Conservation (phyloP, 2,797 vertebrate species). For the Crenichthys baileyi region DNA sequence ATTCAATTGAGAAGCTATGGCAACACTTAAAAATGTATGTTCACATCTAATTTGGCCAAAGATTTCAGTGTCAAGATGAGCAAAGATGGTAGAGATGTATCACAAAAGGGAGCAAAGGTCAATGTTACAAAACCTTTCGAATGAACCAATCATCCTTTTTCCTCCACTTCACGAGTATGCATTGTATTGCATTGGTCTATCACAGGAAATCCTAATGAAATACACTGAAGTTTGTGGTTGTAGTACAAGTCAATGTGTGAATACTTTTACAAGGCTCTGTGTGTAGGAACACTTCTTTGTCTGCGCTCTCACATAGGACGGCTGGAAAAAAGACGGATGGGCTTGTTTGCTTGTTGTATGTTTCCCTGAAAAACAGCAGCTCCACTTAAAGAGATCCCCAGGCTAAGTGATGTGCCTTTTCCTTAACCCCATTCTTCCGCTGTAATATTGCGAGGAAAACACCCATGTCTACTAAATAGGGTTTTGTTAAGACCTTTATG, state of each 20-base stretch:
- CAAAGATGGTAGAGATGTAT: too few relatives aligned
- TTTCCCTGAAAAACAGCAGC: constrained; percentile 3
- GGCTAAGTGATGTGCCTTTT: constrained; percentile 34
- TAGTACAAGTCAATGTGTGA: background rate
- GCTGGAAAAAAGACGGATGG: background rate
- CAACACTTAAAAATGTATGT: too few relatives aligned
- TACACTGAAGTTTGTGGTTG: background rate
- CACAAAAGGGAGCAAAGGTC: too few relatives aligned
- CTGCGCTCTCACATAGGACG: constrained; percentile 38
- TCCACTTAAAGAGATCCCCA: constrained; percentile 40
- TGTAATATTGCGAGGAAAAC: constrained; percentile 46
- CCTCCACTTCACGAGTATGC: too few relatives aligned
- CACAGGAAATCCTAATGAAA: too few relatives aligned
- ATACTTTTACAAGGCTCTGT: background rate
- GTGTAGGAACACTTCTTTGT: constrained; percentile 20
- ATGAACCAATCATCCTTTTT: too few relatives aligned
- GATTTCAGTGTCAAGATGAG: too few relatives aligned
- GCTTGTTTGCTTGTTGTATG: background rate
- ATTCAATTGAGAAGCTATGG: too few relatives aligned
- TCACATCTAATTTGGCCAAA: too few relatives aligned
- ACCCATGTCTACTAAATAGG: constrained; percentile 69
- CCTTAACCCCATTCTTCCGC: constrained; percentile 17
- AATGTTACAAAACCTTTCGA: too few relatives aligned
- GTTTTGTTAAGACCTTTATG: constrained; percentile 55
- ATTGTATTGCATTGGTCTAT: too few relatives aligned